Conservation (phyloP, 2,888 invertebrate genomes). For the Amiota mariae region DNA sequence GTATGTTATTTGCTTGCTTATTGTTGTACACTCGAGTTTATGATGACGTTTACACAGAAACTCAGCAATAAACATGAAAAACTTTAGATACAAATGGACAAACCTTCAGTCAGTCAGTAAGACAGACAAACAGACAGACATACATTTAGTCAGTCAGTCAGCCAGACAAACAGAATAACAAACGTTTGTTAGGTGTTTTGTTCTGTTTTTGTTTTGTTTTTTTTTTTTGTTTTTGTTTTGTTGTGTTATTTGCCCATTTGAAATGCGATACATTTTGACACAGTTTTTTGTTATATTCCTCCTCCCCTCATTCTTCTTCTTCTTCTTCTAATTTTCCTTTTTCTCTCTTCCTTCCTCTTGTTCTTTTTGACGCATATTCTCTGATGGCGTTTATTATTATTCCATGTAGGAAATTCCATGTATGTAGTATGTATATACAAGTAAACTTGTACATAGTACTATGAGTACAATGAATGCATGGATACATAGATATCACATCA, state of each 20-base stretch:
- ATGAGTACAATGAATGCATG: background rate
- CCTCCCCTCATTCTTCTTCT: background rate
- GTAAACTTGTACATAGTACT: too few species aligned
- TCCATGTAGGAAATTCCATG: background rate
- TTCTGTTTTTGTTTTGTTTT: background rate
- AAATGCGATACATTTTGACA: slow-evolving; percentile 18
- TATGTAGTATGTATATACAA: background rate
- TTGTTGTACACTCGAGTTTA: too few species aligned
- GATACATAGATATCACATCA: background rate
- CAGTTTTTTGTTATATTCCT: background rate
- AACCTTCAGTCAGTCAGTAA: too few species aligned
- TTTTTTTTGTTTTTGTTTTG: too few species aligned
- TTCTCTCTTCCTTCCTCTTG: background rate
- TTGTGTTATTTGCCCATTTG: background rate
- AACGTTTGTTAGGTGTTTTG: background rate
- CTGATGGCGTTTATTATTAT: background rate
- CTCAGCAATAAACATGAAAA: too few species aligned
- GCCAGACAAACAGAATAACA: background rate
- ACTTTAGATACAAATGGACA: too few species aligned
- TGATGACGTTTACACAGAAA: too few species aligned
- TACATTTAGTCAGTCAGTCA: background rate
- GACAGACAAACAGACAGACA: background rate
- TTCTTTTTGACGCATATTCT: too few species aligned
- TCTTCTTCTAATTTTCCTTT: background rate
- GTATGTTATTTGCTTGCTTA: too few species aligned